Base-by-base conservation (phyloP, 2,113 vertebrate species). In the Opisthocomus hoazin region DNA sequence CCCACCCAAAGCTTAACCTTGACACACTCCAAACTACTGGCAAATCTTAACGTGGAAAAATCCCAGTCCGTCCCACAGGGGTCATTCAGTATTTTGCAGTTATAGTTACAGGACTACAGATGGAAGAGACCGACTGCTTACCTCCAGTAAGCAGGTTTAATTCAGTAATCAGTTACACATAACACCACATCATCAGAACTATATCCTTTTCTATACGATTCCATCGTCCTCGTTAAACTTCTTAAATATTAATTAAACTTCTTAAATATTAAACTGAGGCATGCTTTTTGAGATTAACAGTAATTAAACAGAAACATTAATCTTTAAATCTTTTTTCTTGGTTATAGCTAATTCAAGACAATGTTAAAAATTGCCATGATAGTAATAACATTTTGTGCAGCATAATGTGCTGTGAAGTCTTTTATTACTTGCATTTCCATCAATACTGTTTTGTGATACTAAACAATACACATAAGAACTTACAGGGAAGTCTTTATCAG, bases 401-500 rank as follows among this genome's bases (percentile, higher is more conserved):
- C 12, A 60, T 19, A 36, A 64, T 1, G 18, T 20, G 23, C 39
- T 64, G 10, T 27, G 19, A 53, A 29, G 7, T 30, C 14, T 65
- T 64, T 32, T 48, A 36, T 20, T 81, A 19, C 43, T 54, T 37
- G 8, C 11, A 80, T 60, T 86, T 77, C 53, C 29, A 45, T 51
- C 27, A 64, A n/a, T 16, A 50, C 1, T 4, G 65, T 65, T 65
- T 53, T 45, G 15, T 45, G 45, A 58, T 51, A 60, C 9, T 87
- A 19, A 86, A 39, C 3, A 14, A 65, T 21, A 65, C 15, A 77
- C 2, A 6, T 15, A 82, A 83, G 78, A 90, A 97, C 98, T 98
- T 97, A 99, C 99, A 84, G 98, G 97, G 51, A 98, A 98, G 96
- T 99, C 99, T 98, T 99, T 99, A 93, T 99, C 99, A 65, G 96